Base-by-base conservation (phyloP, 2,888 invertebrate species). In the Drosophila maculinotata region DNA sequence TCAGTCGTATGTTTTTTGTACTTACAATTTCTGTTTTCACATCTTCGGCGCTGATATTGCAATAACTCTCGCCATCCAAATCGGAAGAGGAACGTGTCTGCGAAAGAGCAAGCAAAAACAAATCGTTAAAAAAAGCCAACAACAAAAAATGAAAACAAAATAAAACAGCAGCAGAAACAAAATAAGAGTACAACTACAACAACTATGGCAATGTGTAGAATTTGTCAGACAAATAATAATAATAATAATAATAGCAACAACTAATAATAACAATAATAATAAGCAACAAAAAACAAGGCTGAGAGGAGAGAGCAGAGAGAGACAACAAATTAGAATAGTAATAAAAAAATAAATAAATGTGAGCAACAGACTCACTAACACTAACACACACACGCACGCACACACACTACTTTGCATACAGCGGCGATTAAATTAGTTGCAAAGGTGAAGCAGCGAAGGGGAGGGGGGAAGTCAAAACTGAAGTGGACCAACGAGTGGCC, bases 21-120 rank as follows among this genome's bases (percentile, higher is more conserved):
- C 90, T 91, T 88, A 89, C 90, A 80, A 90, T 89, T 89, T 90
- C 90, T 42, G 90, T 91, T 88, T 90, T 90, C 65, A 90, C 91
- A 85, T 90, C 90, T 51, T 90, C 91, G 56, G 90, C 90, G 54
- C 89, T 90, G 57, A 90, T 90, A 71, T 85, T 90, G 71, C 90
- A 87, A 69, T 89, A 89, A 68, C 78, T 87, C 68, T 87, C 83
- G 66, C 82, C 73, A 28, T 88, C 87, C 75, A 74, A 70, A 72
- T 89, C 89, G 72, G 87, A 89, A 71, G 89, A 88, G 72, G 80
- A 80, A 83, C 89, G 88, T 76, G 85, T 80, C 89, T 89, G 79
- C 44, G 67, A 74, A 53, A 69, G 64, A 68, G 62, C 36, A 49
- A 56, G 44, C 7, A 56, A 59, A 63, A 69, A 59, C 39, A 68